Conservation (phyloP, 2,888 invertebrate genomes). For the Hedychridium roseum region DNA sequence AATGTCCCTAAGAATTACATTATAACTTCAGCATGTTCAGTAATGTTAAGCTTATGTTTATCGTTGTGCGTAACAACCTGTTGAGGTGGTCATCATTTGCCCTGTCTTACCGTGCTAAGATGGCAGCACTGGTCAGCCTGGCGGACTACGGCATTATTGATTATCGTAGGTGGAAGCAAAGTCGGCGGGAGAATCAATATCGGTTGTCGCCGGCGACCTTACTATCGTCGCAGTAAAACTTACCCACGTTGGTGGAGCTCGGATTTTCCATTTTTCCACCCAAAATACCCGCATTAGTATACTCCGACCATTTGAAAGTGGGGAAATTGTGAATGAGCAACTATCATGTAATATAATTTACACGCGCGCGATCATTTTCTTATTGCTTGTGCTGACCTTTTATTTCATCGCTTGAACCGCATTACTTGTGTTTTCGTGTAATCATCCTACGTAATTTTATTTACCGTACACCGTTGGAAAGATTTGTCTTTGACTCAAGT, state of each 20-base stretch:
- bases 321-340: not conserved
- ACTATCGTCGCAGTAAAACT: not conserved
- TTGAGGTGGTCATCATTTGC: too few species aligned
- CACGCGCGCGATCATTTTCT: slow-evolving; percentile 11
- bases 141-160: slow-evolving; percentile 46
- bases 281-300: not conserved
- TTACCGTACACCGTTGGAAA: too few species aligned
- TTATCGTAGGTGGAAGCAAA: slow-evolving; percentile 58
- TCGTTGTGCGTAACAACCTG: too few species aligned
- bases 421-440: too few species aligned
- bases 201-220: slow-evolving; percentile 33
- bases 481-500: too few species aligned
- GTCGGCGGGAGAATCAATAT: slow-evolving; percentile 61
- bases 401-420: slow-evolving; percentile 22
- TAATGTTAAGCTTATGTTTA: too few species aligned
- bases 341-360: slow-evolving; percentile 28
- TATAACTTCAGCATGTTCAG: too few species aligned
- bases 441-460: too few species aligned
- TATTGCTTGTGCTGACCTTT: slow-evolving; percentile 19
- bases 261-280: slow-evolving; percentile 16
- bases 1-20: too few species aligned
- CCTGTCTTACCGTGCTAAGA: slow-evolving; percentile 12
- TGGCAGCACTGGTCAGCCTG: slow-evolving; percentile 45
- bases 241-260: not conserved
- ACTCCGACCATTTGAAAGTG: not conserved